A percentile compares a stretch with the other conserved stretches of the same genome.
Conservation (phyloP, 1,140 invertebrate genomes). For the Myzus persicae region DNA sequence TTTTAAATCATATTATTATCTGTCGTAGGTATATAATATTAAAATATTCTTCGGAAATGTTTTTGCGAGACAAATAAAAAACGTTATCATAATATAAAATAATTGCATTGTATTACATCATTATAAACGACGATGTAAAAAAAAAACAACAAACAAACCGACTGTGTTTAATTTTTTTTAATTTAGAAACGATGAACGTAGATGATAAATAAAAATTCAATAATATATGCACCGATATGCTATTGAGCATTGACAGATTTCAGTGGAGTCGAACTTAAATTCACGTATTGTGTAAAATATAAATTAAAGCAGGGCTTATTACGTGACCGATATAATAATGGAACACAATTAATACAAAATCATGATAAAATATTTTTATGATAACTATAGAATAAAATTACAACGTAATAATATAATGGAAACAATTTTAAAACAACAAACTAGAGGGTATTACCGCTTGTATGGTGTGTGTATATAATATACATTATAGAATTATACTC, state of each 20-base stretch:
- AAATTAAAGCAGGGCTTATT: neutral
- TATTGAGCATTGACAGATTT: neutral
- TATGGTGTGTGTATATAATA: neutral
- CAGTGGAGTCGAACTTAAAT: neutral
- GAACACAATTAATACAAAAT: neutral
- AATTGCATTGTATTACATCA: neutral
- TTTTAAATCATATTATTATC: neutral
- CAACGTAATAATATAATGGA: neutral
- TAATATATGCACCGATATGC: neutral
- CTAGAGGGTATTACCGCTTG: neutral
- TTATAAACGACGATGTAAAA: neutral
- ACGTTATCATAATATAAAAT: neutral
- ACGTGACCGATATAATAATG: neutral
- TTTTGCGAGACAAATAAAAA: neutral
- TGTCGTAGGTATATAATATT: neutral
- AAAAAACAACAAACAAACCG: neutral
- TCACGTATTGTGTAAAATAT: neutral
- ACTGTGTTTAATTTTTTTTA: neutral
- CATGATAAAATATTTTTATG: neutral
- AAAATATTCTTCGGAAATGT: neutral
- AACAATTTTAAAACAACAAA: neutral
- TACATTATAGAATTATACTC: neutral
- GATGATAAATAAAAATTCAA: neutral
- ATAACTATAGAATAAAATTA: neutral
- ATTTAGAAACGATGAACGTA: neutral